Conservation (phyloP, 1,140 invertebrate genomes). For the Saccostrea echinata region DNA sequence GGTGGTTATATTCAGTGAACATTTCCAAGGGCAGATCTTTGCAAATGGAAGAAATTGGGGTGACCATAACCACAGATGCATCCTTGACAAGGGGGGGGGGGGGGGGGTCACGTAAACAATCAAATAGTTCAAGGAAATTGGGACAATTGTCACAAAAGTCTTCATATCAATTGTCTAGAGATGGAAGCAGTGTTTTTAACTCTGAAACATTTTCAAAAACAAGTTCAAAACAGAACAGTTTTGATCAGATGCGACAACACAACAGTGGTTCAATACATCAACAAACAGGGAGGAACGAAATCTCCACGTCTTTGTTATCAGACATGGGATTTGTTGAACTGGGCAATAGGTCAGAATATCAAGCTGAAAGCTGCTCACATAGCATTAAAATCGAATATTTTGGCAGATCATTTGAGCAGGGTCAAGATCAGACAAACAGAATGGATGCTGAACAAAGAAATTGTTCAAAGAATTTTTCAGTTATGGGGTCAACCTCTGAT, state of each 20-base stretch:
- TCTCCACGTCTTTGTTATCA: conserved; percentile 39
- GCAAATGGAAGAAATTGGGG: background rate
- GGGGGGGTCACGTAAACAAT: background rate
- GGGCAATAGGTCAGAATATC: conserved; percentile 43
- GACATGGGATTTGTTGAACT: conserved; percentile 45
- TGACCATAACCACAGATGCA: conserved; percentile 51
- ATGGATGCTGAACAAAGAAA: conserved; percentile 48
- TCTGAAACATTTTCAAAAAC: conserved; percentile 50
- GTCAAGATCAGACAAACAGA: background rate
- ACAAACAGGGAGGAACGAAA: conserved; percentile 41
- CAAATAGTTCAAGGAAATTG: conserved; percentile 47
- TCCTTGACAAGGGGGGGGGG: background rate
- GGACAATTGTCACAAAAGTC: conserved; percentile 22
- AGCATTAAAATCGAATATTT: background rate
- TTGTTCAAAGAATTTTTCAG: conserved; percentile 37
- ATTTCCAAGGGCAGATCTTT: background rate
- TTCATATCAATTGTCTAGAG: conserved; percentile 53
- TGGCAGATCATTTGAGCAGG: conserved; percentile 41
- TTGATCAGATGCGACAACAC: conserved; percentile 56
- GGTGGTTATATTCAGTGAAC: background rate
- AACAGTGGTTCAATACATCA: conserved; percentile 44
- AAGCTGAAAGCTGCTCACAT: conserved; percentile 49
- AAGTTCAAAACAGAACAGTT: conserved; percentile 37
- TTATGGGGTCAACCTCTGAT: conserved; percentile 48
- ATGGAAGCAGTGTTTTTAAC: conserved; percentile 52